Conservation (phyloP, 2,888 invertebrate species). For the Sialis fuliginosa region DNA sequence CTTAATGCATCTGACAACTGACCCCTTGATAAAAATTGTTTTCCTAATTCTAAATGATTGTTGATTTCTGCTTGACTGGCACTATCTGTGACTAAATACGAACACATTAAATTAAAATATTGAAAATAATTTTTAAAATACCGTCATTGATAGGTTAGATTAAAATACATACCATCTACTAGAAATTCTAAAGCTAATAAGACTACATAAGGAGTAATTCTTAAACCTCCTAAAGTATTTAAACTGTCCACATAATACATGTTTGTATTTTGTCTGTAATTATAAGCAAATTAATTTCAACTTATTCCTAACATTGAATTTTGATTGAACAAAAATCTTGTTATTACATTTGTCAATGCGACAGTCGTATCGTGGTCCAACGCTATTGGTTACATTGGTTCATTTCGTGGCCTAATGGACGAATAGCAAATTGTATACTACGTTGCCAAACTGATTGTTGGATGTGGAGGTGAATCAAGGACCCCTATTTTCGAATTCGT, state of each 20-base stretch:
- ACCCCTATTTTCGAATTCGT: too few species aligned
- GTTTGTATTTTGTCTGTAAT: too few species aligned
- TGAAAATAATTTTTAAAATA: neutral
- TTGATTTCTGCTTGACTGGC: slow-evolving; percentile 64
- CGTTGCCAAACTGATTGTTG: too few species aligned
- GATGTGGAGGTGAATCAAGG: too few species aligned
- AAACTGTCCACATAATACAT: slow-evolving; percentile 35
- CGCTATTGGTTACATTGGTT: too few species aligned
- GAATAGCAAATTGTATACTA: too few species aligned
- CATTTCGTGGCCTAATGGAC: too few species aligned
- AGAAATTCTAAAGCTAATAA: slow-evolving; percentile 48
- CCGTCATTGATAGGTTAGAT: slow-evolving; percentile 8
- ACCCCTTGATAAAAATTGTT: slow-evolving; percentile 77
- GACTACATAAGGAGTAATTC: slow-evolving; percentile 46
- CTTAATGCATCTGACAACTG: slow-evolving; percentile 91
- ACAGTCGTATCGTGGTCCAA: too few species aligned
- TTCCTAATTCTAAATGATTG: slow-evolving; percentile 86
- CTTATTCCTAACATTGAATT: too few species aligned
- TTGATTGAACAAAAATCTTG: too few species aligned
- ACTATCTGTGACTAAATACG: slow-evolving; percentile 44
- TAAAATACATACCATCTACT: slow-evolving; percentile 40
- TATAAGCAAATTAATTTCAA: too few species aligned
- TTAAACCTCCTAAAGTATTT: slow-evolving; percentile 32
- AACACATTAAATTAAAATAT: slow-evolving; percentile 11
- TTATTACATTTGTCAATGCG: too few species aligned